Conservation (phyloP, 2,797 vertebrate species). For the Malurus splendens region DNA sequence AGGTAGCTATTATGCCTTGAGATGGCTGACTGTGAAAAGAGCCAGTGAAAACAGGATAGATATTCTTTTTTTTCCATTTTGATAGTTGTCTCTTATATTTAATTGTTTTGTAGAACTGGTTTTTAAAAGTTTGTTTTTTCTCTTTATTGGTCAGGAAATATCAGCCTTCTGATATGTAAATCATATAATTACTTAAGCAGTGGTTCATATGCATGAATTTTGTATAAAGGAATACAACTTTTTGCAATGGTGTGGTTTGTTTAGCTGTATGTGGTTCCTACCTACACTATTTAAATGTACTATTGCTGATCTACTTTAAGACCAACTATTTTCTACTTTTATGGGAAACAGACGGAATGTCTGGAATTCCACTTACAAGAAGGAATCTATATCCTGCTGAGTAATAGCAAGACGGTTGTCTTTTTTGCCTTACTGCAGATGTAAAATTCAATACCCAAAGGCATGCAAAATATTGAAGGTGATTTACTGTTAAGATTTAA, state of each 20-base stretch:
- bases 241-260: background rate
- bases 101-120: background rate
- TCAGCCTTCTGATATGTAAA: background rate
- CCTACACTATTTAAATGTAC: background rate
- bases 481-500: slow-evolving; percentile 38
- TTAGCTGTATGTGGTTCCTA: background rate
- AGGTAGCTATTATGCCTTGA: background rate
- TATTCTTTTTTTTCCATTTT: background rate
- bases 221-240: background rate
- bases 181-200: background rate
- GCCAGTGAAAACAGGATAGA: background rate
- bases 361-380: slow-evolving; percentile 67
- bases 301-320: slow-evolving; percentile 32
- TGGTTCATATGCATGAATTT: background rate
- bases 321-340: slow-evolving; percentile 54
- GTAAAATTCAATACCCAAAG: slow-evolving; percentile 52
- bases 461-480: slow-evolving; percentile 32
- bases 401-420: slow-evolving; percentile 46
- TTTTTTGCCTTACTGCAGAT: slow-evolving; percentile 22
- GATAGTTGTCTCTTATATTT: background rate
- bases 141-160: background rate
- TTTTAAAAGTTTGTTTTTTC: background rate
- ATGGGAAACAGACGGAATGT: slow-evolving; percentile 66
- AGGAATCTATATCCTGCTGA: slow-evolving; percentile 66
- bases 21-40: background rate